Evolutionary conservation across 2,797 vertebrate genomes (phyloP), one percentile per base, ranked within the genome.

Genomic region (Cyprinodon diabolis): DNA sequence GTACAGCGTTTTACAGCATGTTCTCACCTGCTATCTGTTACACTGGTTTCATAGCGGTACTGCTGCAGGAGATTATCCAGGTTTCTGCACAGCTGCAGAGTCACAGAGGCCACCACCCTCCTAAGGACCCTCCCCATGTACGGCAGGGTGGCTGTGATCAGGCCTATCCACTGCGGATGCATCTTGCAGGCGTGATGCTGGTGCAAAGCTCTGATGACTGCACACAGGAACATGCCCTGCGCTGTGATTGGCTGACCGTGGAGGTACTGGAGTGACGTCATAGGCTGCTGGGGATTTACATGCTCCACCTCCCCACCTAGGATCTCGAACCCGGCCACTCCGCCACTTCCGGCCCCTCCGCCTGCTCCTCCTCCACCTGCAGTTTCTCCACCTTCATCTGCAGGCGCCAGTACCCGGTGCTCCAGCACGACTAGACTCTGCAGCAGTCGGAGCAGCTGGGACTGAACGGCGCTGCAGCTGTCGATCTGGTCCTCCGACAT

Each of bases 221-320:
- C 97, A 2, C 98, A 99, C 66, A 99, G 96, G 89, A 99, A 99
- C 98, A 99, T 98, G 79, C 97, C 98, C 92, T 99, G 98, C 6
- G 96, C 97, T 1, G 98, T 98, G 88, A 99, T 98, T 1, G 98
- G 98, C 89, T 99, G 98, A 68, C 97, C 96, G 3, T 98, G 97
- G 55, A 99, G 94, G 85, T 99, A 99, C 72, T 98, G 98, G 84
- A 99, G 95, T 7, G 98, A 99, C 4, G 96, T 96, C 96, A 97
- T 97, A 0, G 97, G 97, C 91, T 99, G 98, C 90, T 99, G 98
- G n/a, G 97, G 97, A 88, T 93, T 97, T 15, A 98, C 95, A 13
- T 99, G 97, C 75, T 99, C 98, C 80, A 97, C 93, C 86, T 99
- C 98, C 0, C 95, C 96, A 2, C 96, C 91, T 35, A 96, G 93